These are phyloP conservation scores for Chelonoidis abingdonii DNA, from an alignment of 2,113 vertebrate genomes.

Conservation along the genomic window DNA sequence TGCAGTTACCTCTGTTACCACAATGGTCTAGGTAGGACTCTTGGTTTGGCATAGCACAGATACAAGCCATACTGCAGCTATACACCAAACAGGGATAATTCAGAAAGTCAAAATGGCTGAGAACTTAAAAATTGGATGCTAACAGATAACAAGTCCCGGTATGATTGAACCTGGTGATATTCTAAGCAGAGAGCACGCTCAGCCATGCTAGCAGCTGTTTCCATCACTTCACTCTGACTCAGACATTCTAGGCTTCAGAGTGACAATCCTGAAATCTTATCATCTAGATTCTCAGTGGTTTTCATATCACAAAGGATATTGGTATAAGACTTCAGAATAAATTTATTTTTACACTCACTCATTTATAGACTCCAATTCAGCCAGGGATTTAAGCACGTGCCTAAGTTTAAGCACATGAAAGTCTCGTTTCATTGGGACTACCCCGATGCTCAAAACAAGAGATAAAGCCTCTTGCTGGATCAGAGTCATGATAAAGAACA, in stretches of 20 bases:
- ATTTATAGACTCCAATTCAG: background rate
- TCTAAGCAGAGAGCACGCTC: background rate
- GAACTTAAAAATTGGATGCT: background rate
- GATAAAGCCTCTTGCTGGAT: slow-evolving; percentile 21
- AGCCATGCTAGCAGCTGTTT: background rate
- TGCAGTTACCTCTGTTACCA: background rate
- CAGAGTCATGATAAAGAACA: background rate
- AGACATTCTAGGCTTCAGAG: no score
- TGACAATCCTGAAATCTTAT: no score
- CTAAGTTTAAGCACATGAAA: background rate
- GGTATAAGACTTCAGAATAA: slow-evolving; percentile 11
- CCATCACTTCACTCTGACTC: background rate
- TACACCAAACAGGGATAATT: background rate
- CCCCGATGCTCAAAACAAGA: background rate
- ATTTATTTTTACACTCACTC: background rate
- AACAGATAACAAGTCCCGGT: background rate
- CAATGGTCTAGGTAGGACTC: background rate
- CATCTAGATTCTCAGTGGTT: background rate
- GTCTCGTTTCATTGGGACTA: slow-evolving; percentile 2
- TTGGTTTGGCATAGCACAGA: background rate
- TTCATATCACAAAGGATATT: background rate
- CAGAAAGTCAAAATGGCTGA: background rate
- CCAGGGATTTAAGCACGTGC: background rate
- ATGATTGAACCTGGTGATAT: background rate
- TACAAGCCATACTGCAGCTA: background rate